phyloP scores from a whole-genome alignment of 2,797 vertebrate species.

The Poecilia gillii region DNA sequence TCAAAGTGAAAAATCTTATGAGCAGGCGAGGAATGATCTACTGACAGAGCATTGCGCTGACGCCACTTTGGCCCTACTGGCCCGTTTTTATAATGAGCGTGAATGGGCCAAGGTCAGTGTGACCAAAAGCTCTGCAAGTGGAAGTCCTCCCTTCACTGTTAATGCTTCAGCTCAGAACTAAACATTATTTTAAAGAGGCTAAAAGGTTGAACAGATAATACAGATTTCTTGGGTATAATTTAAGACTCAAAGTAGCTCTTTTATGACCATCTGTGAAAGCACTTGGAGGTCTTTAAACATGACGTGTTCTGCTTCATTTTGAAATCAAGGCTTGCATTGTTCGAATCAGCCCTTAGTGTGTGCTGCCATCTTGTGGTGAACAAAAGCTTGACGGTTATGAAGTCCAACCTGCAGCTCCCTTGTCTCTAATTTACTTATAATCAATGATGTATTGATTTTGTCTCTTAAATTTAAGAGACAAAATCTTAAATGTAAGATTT shows the following conservation, averaged over 20 bases:
- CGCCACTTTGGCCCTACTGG: slow-evolving; percentile 37
- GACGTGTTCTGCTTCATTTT: slow-evolving; percentile 23
- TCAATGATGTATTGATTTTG: neutral
- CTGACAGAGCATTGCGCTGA: slow-evolving; percentile 52
- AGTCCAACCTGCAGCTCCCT: neutral
- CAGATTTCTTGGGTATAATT: slow-evolving; percentile 16
- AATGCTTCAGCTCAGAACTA: slow-evolving; percentile 41
- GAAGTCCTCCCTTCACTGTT: slow-evolving; percentile 28
- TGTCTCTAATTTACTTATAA: neutral
- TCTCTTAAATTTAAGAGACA: slow-evolving; percentile 1
- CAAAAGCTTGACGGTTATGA: slow-evolving; percentile 6
- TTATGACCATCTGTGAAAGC: slow-evolving; percentile 20
- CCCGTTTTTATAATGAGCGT: slow-evolving; percentile 47
- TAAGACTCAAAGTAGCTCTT: neutral
- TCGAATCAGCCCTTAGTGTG: slow-evolving; percentile 1
- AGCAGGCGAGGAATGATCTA: slow-evolving; percentile 62
- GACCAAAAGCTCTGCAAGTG: slow-evolving; percentile 39
- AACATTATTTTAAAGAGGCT: slow-evolving; percentile 35
- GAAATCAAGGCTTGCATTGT: slow-evolving; percentile 21
- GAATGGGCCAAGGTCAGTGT: slow-evolving; percentile 48
- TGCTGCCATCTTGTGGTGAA: slow-evolving; percentile 62
- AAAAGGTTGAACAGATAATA: slow-evolving; percentile 9
- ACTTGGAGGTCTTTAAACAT: slow-evolving; percentile 36
- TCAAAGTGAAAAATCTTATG: slow-evolving; percentile 41
- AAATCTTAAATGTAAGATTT: neutral